These are phyloP conservation scores for Acanthochromis polyacanthus DNA, from an alignment of 2,113 vertebrate species.

Conservation along the genomic window DNA sequence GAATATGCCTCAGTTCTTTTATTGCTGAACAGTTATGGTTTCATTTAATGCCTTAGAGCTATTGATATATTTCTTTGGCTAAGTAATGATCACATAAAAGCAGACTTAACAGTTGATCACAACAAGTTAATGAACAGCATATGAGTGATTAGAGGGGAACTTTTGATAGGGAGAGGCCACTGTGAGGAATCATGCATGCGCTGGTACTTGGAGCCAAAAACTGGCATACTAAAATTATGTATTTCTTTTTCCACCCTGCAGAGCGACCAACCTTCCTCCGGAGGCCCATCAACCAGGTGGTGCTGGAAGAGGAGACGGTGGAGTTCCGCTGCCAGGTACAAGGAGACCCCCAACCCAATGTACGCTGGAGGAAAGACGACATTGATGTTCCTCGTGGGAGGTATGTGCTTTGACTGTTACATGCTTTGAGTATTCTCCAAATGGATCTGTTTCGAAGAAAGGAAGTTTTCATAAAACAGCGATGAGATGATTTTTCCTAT, in stretches of 20 bases:
- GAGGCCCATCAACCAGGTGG: conserved; percentile 97
- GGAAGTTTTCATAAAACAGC: neutral
- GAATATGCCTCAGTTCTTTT: neutral
- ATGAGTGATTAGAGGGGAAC: neutral
- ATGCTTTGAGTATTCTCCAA: conserved; percentile 7
- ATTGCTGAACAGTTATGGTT: neutral
- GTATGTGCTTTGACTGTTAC: conserved; percentile 72
- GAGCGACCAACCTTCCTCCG: conserved; percentile 96
- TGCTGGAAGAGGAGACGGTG: conserved; percentile 94
- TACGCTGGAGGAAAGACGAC: conserved; percentile 97
- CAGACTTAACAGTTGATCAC: neutral
- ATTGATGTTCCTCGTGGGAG: conserved; percentile 93
- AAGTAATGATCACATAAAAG: neutral
- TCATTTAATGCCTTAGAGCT: neutral
- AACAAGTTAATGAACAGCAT: neutral
- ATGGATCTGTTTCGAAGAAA: neutral
- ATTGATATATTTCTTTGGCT: neutral
- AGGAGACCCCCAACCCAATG: conserved; percentile 95
- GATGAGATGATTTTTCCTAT: neutral
- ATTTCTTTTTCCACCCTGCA: conserved; percentile 66
- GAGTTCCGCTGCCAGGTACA: conserved; percentile 98
- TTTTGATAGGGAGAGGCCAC: neutral
- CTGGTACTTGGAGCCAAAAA: neutral
- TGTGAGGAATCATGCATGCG: neutral
- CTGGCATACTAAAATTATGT: neutral